A percentile compares a stretch with the other conserved stretches of the same genome.
These are phyloP conservation scores for Catharus fuscescens DNA, from an alignment of 2,113 vertebrate species.

Conservation along the genomic window DNA sequence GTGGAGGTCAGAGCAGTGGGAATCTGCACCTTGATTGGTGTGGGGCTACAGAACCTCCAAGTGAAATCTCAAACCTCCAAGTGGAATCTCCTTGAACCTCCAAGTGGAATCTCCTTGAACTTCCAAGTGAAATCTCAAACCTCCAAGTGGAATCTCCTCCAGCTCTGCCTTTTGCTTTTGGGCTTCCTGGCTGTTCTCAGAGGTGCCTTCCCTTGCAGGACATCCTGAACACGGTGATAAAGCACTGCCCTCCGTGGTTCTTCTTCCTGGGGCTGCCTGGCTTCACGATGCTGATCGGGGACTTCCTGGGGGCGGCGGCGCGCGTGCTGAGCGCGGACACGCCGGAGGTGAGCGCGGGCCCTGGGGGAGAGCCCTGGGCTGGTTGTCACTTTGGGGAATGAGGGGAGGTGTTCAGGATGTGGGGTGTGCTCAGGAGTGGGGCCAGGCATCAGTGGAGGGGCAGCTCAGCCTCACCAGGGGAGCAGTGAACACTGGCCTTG, in stretches of 20 bases:
- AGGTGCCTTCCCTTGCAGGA: constrained; percentile 77
- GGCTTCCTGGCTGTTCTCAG: background rate
- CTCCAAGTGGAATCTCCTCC: background rate
- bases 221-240: constrained; percentile 89
- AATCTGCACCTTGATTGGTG: background rate
- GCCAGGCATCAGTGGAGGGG: background rate
- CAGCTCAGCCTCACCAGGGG: background rate
- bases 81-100: background rate
- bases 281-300: constrained; percentile 91
- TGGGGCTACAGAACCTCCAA: background rate
- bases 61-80: background rate
- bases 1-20: rapidly evolving
- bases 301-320: constrained; percentile 88
- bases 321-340: constrained; percentile 82
- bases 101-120: background rate
- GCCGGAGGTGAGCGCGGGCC: constrained; percentile 81
- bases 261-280: constrained; percentile 95
- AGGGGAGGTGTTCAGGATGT: background rate
- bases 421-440: background rate
- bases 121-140: background rate
- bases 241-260: constrained; percentile 90
- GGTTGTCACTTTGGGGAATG: background rate
- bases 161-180: background rate
- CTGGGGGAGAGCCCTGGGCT: constrained; percentile 57
- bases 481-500: rapidly evolving